Evolutionary conservation across 2,888 invertebrate genomes (phyloP).

Genomic region (Habrosyne pyritoides): DNA sequence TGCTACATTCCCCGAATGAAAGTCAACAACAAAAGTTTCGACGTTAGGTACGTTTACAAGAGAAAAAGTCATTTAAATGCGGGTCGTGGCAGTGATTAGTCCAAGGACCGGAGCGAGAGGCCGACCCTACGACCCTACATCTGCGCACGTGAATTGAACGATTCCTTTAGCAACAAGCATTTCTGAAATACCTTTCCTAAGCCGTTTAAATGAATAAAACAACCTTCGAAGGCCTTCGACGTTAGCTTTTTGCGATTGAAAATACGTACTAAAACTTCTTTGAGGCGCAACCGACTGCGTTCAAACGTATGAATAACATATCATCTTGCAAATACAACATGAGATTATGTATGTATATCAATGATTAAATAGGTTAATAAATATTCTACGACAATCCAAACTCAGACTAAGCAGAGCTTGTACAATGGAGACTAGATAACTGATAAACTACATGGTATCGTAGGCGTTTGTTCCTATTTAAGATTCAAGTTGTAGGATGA

Average conservation of each 20-base stretch:
- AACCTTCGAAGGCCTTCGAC: constrained; percentile 23
- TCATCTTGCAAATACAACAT: not conserved
- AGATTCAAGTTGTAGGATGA: too few relatives aligned
- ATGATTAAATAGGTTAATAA: too few relatives aligned
- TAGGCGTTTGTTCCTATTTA: too few relatives aligned
- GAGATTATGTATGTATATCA: not conserved
- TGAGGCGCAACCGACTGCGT: constrained; percentile 3
- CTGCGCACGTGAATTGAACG: constrained; percentile 54
- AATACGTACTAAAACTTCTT: constrained; percentile 1
- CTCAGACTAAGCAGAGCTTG: too few relatives aligned
- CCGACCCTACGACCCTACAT: constrained; percentile 55
- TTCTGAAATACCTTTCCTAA: constrained; percentile 43
- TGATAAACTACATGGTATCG: too few relatives aligned
- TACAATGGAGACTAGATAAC: too few relatives aligned
- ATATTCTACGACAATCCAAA: too few relatives aligned
- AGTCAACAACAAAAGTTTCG: constrained; percentile 51
- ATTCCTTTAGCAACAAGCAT: constrained; percentile 45
- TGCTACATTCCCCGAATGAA: constrained; percentile 43
- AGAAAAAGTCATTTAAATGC: constrained; percentile 77
- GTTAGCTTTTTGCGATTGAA: constrained; percentile 5
- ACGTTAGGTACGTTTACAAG: constrained; percentile 56
- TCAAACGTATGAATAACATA: not conserved
- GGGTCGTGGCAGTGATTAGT: constrained; percentile 75
- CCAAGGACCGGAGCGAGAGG: constrained; percentile 51
- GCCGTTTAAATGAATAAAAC: constrained; percentile 39